Conservation (phyloP, 37 sponge, comb jelly and placozoan species). For the Diacarnus erythraeanus region DNA sequence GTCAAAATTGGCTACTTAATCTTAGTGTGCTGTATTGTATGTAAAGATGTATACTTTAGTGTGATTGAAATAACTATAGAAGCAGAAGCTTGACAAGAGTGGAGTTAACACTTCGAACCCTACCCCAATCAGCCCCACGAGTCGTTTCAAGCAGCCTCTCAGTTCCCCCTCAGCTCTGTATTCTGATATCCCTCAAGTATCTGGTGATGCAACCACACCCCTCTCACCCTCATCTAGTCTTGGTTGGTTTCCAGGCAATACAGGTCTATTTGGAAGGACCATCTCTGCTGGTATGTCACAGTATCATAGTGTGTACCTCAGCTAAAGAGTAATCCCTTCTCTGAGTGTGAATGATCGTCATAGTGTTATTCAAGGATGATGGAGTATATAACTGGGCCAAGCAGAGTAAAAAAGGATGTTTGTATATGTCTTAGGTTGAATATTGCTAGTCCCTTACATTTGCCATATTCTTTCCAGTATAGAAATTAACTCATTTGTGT, state of each 20-base stretch:
- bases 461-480: no score
- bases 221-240: background rate
- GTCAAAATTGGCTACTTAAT: no score
- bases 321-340: no score
- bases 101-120: background rate
- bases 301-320: no score
- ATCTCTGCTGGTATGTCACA: constrained; percentile 59
- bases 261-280: constrained; percentile 29
- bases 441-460: no score
- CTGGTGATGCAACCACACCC: constrained; percentile 4
- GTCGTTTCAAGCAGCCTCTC: constrained; percentile 55
- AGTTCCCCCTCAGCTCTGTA: constrained; percentile 46
- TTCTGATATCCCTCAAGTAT: constrained; percentile 21
- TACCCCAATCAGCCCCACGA: constrained; percentile 22
- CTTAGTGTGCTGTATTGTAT: no score
- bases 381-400: background rate
- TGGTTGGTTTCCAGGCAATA: constrained; percentile 8
- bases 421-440: no score
- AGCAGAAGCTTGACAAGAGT: background rate
- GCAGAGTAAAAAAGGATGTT: no score
- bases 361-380: no score
- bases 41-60: no score
- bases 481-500: no score
- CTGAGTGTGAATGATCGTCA: no score
- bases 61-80: background rate